phyloP scores from a whole-genome alignment of 2,113 vertebrate genomes.

The Dasyornis broadbenti region DNA sequence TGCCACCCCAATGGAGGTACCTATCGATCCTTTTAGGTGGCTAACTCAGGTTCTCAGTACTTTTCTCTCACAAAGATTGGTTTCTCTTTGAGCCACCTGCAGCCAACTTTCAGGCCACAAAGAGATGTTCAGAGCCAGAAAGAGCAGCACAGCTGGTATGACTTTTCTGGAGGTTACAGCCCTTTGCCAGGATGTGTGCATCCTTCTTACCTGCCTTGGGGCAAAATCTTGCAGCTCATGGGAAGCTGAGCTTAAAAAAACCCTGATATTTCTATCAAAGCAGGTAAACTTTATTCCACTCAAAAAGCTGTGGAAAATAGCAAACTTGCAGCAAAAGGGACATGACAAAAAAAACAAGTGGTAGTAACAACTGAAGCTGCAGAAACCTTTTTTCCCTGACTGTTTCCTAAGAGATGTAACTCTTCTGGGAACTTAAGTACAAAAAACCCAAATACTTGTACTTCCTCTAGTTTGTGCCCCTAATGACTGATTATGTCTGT shows the following conservation, averaged over 20 bases:
- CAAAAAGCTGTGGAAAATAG: neutral
- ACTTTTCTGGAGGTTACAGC: neutral
- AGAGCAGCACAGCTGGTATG: neutral
- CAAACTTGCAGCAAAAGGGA: neutral
- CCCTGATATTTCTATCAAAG: neutral
- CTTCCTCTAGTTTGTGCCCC: too few relatives aligned
- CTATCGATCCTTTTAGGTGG: neutral
- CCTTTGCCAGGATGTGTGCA: neutral
- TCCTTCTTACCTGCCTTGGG: neutral
- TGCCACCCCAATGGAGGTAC: rapidly evolving
- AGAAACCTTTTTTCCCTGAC: neutral
- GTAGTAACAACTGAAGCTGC: neutral
- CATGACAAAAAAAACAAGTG: neutral
- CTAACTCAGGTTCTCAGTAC: neutral
- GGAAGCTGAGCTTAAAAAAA: neutral
- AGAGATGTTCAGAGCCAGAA: neutral
- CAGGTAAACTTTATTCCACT: neutral
- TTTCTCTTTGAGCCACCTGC: neutral
- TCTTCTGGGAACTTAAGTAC: neutral
- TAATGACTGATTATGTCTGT: neutral
- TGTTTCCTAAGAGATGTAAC: neutral
- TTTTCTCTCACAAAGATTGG: neutral
- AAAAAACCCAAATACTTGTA: neutral
- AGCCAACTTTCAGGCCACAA: neutral
- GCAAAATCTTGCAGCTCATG: neutral